A percentile compares a stretch with the other conserved stretches of the same genome.
phyloP scores from a whole-genome alignment of 2,888 invertebrate species.

The Boloria euphrosyne region DNA sequence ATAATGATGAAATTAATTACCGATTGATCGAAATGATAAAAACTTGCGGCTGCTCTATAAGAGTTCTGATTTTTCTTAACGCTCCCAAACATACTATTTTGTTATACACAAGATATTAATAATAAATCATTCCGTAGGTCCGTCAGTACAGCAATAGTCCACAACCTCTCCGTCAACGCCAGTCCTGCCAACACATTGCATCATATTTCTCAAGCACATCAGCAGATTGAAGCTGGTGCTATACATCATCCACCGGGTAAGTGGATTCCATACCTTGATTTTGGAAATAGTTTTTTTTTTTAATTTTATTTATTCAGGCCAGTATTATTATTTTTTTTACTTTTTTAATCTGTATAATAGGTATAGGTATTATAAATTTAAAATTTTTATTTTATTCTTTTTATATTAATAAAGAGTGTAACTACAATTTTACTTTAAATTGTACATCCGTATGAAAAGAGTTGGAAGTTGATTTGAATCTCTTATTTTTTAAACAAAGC shows the following conservation, averaged over 20 bases:
- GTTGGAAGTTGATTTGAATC: no score
- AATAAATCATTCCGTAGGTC: conserved; percentile 50
- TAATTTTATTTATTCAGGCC: not conserved
- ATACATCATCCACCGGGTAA: conserved; percentile 70
- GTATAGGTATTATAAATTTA: no score
- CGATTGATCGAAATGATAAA: conserved; percentile 60
- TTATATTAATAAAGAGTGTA: no score
- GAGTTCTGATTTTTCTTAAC: conserved; percentile 50
- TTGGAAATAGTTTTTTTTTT: conserved; percentile 40
- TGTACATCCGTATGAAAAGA: no score
- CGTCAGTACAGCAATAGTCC: conserved; percentile 67
- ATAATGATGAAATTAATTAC: conserved; percentile 63
- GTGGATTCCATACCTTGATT: conserved; percentile 26
- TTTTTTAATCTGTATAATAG: no score
- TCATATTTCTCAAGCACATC: conserved; percentile 82
- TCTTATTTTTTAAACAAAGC: no score
- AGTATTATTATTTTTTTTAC: not conserved
- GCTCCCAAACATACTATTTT: not conserved
- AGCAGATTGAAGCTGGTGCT: conserved; percentile 74
- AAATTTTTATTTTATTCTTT: no score
- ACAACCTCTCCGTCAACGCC: conserved; percentile 65
- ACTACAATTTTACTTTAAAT: no score
- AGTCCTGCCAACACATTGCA: conserved; percentile 76
- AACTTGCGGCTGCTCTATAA: conserved; percentile 60
- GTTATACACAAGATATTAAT: not conserved